Conservation (phyloP, 1,140 invertebrate species). For the Watersipora subatra region DNA sequence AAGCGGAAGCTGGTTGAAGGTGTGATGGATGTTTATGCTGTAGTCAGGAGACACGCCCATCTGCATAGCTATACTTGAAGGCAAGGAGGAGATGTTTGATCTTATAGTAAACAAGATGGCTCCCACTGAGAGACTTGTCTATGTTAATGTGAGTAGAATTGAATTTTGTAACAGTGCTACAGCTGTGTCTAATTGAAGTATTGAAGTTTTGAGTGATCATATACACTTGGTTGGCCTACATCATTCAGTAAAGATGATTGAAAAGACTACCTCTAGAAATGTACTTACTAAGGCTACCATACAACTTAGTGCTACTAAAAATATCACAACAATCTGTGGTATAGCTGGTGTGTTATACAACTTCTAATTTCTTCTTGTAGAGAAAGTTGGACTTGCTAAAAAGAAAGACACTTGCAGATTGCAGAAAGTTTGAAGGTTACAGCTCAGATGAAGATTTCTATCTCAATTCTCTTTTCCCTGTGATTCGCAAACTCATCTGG, state of each 20-base stretch:
- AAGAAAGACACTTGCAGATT: background rate
- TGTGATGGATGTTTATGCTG: too few relatives aligned
- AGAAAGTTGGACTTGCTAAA: constrained; percentile 1
- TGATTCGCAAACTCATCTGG: background rate
- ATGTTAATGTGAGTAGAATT: constrained; percentile 12
- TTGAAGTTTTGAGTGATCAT: too few relatives aligned
- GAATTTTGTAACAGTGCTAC: too few relatives aligned
- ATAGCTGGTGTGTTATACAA: too few relatives aligned
- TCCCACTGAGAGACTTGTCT: constrained; percentile 7
- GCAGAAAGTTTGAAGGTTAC: background rate
- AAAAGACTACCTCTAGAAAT: too few relatives aligned
- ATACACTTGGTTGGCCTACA: too few relatives aligned
- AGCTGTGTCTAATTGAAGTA: too few relatives aligned
- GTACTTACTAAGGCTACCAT: too few relatives aligned
- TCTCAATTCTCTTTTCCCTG: background rate
- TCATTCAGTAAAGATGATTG: too few relatives aligned
- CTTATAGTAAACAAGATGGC: constrained; percentile 9
- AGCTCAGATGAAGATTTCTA: background rate
- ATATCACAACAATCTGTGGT: too few relatives aligned
- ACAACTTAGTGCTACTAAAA: too few relatives aligned
- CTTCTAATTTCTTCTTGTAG: background rate
- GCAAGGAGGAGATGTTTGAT: constrained; percentile 7
- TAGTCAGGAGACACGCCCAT: constrained; percentile 12
- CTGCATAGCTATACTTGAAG: constrained; percentile 10
- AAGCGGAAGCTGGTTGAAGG: constrained; percentile 6